Conservation (phyloP, 2,113 vertebrate genomes). For the Formicarius rufipectus region DNA sequence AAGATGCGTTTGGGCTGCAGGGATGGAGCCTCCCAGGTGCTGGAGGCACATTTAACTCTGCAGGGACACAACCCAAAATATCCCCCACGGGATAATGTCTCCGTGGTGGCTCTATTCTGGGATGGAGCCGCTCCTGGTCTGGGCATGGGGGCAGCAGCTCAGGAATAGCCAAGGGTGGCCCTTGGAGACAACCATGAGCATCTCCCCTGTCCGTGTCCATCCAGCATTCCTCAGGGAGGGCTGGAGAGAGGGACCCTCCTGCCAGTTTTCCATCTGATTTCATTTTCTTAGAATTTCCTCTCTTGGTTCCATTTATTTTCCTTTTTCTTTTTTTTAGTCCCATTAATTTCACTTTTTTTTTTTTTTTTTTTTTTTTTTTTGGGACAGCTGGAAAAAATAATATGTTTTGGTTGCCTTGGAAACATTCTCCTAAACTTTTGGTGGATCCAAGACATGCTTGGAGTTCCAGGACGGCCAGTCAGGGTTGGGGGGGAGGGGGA, state of each 20-base stretch:
- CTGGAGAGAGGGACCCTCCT: neutral
- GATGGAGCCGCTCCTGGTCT: neutral
- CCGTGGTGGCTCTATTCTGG: neutral
- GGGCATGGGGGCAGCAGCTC: neutral
- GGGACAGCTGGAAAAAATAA: constrained; percentile 62
- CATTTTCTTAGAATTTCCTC: constrained; percentile 78
- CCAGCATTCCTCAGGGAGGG: neutral
- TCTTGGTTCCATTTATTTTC: neutral
- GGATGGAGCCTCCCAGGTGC: neutral
- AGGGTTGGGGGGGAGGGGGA: neutral
- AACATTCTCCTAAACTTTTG: neutral
- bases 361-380: neutral
- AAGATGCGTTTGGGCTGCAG: neutral
- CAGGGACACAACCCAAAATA: neutral
- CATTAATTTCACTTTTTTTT: neutral
- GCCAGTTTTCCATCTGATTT: constrained; percentile 61
- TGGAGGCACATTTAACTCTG: neutral
- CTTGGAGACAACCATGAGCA: neutral
- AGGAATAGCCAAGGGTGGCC: neutral
- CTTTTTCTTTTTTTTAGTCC: neutral
- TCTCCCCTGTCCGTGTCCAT: neutral
- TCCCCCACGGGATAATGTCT: rapidly evolving
- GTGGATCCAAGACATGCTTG: neutral
- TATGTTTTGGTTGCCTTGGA: constrained; percentile 36
- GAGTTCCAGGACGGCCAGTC: constrained; percentile 16